Evolutionary conservation across 1,140 invertebrate species (phyloP).

Genomic region (Aphis craccivora): DNA sequence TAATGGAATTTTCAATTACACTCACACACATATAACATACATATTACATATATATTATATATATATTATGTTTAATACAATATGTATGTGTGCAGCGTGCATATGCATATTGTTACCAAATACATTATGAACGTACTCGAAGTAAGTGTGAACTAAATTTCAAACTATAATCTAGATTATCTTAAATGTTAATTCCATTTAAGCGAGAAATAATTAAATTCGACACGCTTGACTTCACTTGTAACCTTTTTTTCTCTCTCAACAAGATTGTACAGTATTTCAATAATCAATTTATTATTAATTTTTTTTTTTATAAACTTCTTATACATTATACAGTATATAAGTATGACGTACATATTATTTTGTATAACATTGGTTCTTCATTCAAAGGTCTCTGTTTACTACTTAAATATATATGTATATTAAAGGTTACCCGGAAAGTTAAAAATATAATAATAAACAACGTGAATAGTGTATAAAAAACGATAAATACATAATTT

Average conservation of each 20-base stretch:
- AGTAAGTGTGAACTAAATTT: background rate
- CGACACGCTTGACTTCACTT: background rate
- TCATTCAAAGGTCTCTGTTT: background rate
- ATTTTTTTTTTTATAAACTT: background rate
- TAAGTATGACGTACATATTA: background rate
- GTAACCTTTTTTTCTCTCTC: background rate
- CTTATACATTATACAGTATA: background rate
- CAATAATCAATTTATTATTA: background rate
- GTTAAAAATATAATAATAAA: background rate
- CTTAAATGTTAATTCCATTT: background rate
- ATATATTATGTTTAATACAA: background rate
- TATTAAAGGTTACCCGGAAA: background rate
- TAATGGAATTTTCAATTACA: slow-evolving; percentile 28
- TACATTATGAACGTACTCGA: background rate
- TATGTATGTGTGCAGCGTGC: background rate
- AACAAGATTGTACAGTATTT: background rate
- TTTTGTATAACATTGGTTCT: background rate
- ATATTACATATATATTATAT: background rate
- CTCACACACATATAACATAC: background rate
- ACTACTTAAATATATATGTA: background rate
- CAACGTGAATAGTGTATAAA: background rate
- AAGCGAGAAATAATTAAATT: slow-evolving; percentile 7
- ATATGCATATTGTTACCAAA: background rate
- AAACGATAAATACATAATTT: background rate
- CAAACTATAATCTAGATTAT: slow-evolving; percentile 8